Evolutionary conservation across 2,797 vertebrate genomes (phyloP), one percentile per base, ranked within the genome.

Genomic region (Pangasius macronema): DNA sequence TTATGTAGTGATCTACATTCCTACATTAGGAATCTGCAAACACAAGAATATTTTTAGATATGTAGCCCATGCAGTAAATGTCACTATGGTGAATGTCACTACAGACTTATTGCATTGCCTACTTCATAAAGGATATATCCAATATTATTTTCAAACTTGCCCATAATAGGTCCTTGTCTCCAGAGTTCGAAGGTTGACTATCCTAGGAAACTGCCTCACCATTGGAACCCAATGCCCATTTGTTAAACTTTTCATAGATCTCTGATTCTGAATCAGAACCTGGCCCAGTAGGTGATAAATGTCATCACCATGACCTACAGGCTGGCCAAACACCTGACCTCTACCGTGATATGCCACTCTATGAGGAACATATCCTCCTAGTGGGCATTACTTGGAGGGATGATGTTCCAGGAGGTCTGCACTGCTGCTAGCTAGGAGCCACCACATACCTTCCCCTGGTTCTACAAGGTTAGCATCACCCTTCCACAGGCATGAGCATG

Each of bases 191-290:
- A n/a, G n/a, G 14, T 2, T 75, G 72, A 6, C 46, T n/a, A 51
- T 49, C 22, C 24, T 49, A 7, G 10, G 30, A 46, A 67, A 67
- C 13, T 46, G 39, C 22, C 20, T 11, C 42, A 46, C 11, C 39
- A 13, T 24, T 73, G 39, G 4, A 73, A 42, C 39, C 10, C 22
- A 27, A 24, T 46, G 70, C 3, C 39, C 22, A 46, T 73, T 46
- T 73, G 20, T 73, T 73, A 27, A 73, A 75, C 42, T n/a, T 75
- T 75, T 75, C 27, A 75, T n/a, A 75, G 72, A 75, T 30, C 14
- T 55, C 16, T 33, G n/a, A 55, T 77, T 77, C 16, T 33, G 49
- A 77, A 33, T 77, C 49, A 24, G 9, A 75, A 11, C n/a, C 42
- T 77, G 49, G 75, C 46, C 51, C 49, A 33, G n/a, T 33, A 55